Evolutionary conservation across 2,888 invertebrate species (phyloP).

Genomic region (Helobdella robusta): DNA sequence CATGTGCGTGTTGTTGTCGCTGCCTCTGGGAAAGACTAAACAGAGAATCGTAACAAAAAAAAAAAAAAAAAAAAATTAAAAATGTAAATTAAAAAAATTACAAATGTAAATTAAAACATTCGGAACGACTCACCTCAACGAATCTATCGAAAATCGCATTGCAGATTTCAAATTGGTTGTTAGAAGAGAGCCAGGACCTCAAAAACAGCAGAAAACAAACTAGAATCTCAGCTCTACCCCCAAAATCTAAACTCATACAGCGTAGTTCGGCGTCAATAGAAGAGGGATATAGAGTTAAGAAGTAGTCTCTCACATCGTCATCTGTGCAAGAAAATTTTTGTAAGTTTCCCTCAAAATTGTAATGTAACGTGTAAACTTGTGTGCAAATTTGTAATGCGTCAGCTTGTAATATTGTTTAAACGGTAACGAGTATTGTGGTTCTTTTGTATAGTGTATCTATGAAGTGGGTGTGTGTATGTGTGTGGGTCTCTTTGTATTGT

Average conservation of each 20-base stretch:
- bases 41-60: no score
- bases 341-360: no score
- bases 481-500: constrained; percentile 6
- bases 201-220: not conserved
- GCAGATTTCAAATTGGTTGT: constrained; percentile 15
- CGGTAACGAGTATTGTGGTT: no score
- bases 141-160: constrained; percentile 11
- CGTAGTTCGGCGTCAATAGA: constrained; percentile 12
- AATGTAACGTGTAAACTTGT: not conserved
- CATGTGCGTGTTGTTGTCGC: no score
- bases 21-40: no score
- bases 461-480: constrained; percentile 6
- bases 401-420: not conserved
- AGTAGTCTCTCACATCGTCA: not conserved
- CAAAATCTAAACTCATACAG: not conserved
- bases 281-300: not conserved
- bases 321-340: no score
- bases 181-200: not conserved
- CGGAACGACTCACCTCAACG: not conserved
- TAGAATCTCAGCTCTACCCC: not conserved
- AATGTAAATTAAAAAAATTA: not conserved
- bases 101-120: not conserved
- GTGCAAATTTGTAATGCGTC: not conserved
- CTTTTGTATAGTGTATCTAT: no score
- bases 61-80: no score